A percentile compares a stretch with the other conserved stretches of the same genome.
Evolutionary conservation across 2,113 vertebrate species (phyloP).

Genomic region (Leptosomus discolor): DNA sequence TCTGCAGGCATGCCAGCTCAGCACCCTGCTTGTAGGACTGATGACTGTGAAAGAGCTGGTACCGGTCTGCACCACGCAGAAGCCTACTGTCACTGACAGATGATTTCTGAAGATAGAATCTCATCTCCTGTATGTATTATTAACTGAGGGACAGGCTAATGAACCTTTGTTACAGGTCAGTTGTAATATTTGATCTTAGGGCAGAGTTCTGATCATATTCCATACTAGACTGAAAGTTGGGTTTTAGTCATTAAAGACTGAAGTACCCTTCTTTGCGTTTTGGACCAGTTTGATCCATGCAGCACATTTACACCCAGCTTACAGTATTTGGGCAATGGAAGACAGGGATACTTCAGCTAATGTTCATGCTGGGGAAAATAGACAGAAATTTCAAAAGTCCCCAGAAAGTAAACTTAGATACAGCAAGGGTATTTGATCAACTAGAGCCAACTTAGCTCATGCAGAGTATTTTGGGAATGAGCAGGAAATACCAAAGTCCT

Average conservation of each 20-base stretch:
- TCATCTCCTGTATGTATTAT: background rate
- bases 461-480: conserved; percentile 28
- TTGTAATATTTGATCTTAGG: background rate
- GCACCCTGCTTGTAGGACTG: background rate
- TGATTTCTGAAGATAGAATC: background rate
- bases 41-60: background rate
- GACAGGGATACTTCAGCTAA: background rate
- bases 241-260: background rate
- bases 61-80: background rate
- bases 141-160: background rate
- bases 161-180: background rate
- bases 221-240: background rate
- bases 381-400: background rate
- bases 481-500: conserved; percentile 9
- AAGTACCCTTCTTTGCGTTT: background rate
- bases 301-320: background rate
- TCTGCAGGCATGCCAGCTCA: background rate
- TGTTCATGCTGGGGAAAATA: background rate
- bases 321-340: accelerated
- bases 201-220: background rate
- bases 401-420: background rate
- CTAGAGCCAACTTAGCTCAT: background rate
- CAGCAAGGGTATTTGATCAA: background rate
- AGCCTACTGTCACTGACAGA: background rate
- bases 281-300: background rate